phyloP scores from a whole-genome alignment of 2,888 invertebrate species.

The Pseudeuparius sepicola region DNA sequence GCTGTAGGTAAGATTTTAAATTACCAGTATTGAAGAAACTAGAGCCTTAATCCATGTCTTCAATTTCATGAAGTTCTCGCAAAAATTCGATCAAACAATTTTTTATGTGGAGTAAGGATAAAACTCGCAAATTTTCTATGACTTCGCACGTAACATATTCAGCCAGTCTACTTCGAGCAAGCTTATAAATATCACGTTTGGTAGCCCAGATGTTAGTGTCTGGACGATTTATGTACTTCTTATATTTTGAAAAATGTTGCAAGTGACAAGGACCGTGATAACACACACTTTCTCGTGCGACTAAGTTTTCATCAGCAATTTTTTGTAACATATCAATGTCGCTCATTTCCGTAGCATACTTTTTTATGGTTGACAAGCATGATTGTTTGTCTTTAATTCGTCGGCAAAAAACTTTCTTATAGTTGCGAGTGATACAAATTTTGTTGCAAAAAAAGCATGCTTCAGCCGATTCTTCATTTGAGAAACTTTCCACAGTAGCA shows the following conservation, averaged over 20 bases:
- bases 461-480: constrained; percentile 12
- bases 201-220: no score
- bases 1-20: constrained; percentile 5
- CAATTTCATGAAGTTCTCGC: constrained; percentile 8
- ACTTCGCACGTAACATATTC: constrained; percentile 6
- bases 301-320: no score
- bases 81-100: constrained; percentile 10
- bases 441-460: constrained; percentile 16
- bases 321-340: constrained; percentile 9
- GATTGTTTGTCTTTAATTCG: constrained; percentile 15
- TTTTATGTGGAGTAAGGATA: constrained; percentile 8
- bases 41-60: neutral
- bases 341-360: constrained; percentile 12
- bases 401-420: constrained; percentile 16
- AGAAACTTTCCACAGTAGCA: constrained; percentile 14
- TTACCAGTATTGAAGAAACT: neutral
- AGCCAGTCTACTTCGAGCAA: constrained; percentile 9
- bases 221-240: no score
- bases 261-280: no score
- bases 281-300: no score
- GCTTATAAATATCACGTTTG: constrained; percentile 11
- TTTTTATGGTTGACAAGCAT: constrained; percentile 15
- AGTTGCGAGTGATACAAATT: constrained; percentile 16
- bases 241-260: no score
- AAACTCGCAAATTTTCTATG: constrained; percentile 5